Conservation (phyloP, 2,113 vertebrate genomes). For the Poeciliopsis occidentalis region DNA sequence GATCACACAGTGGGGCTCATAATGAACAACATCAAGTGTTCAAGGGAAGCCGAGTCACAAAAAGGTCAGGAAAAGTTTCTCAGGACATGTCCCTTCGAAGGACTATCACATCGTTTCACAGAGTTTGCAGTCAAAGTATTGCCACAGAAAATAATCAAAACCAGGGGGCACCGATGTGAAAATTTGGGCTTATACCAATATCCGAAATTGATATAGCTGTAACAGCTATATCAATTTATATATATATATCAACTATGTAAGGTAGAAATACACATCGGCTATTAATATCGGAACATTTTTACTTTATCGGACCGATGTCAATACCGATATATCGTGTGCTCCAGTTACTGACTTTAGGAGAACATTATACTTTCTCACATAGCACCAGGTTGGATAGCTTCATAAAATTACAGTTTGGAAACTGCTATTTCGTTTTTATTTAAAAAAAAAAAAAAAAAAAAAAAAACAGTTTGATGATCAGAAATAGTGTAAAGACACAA, state of each 20-base stretch:
- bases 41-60: constrained; percentile 20
- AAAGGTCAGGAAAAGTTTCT: constrained; percentile 38
- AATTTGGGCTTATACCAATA: no score
- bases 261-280: no score
- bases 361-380: background rate
- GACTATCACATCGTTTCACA: no score
- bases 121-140: background rate
- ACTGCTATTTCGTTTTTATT: background rate
- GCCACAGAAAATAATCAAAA: background rate
- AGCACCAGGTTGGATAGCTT: background rate
- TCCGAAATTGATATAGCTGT: no score
- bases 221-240: no score
- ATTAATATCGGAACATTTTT: no score
- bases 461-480: background rate
- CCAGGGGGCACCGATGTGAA: no score
- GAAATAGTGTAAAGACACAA: background rate
- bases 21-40: constrained; percentile 42
- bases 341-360: background rate
- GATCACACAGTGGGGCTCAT: constrained; percentile 52
- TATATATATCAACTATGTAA: no score
- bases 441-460: no score
- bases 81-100: background rate
- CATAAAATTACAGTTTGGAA: background rate
- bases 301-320: no score
- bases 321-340: no score